Conservation (phyloP, 2,113 vertebrate species). For the Cranoglanis bouderius region DNA sequence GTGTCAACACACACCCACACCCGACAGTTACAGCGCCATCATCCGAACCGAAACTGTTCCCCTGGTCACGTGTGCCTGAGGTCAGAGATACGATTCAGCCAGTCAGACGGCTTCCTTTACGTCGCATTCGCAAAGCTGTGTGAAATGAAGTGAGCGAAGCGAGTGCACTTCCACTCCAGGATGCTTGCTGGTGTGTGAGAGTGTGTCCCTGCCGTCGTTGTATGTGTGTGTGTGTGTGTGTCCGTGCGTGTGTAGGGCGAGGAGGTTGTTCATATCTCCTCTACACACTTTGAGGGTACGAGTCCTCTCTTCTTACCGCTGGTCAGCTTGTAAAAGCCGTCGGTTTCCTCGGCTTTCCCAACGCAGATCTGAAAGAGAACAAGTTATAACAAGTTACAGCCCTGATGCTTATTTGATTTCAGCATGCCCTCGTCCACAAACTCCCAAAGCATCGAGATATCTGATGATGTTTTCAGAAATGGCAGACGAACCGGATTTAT, state of each 20-base stretch:
- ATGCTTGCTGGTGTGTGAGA: constrained; percentile 17
- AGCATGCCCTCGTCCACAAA: neutral
- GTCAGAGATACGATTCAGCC: neutral
- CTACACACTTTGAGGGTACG: constrained; percentile 77
- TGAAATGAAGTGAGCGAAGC: neutral
- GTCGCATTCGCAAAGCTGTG: neutral
- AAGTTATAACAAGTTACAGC: neutral
- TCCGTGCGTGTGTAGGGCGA: neutral
- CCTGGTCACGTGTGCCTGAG: neutral
- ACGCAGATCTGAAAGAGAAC: constrained; percentile 78
- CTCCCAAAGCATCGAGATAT: neutral
- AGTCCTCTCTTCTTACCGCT: constrained; percentile 86
- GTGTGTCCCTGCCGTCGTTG: constrained; percentile 37
- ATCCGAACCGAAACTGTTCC: neutral
- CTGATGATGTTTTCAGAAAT: neutral
- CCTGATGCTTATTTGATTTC: neutral
- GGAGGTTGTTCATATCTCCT: constrained; percentile 77
- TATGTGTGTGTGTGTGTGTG: neutral
- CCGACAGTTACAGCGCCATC: neutral
- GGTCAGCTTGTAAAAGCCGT: constrained; percentile 81
- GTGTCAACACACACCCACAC: neutral
- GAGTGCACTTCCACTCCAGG: neutral
- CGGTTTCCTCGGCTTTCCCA: constrained; percentile 78
- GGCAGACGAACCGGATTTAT: neutral
- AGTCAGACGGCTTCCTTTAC: neutral